These are phyloP conservation scores for Synchiropus splendidus DNA, from an alignment of 2,113 vertebrate species.

Conservation along the genomic window DNA sequence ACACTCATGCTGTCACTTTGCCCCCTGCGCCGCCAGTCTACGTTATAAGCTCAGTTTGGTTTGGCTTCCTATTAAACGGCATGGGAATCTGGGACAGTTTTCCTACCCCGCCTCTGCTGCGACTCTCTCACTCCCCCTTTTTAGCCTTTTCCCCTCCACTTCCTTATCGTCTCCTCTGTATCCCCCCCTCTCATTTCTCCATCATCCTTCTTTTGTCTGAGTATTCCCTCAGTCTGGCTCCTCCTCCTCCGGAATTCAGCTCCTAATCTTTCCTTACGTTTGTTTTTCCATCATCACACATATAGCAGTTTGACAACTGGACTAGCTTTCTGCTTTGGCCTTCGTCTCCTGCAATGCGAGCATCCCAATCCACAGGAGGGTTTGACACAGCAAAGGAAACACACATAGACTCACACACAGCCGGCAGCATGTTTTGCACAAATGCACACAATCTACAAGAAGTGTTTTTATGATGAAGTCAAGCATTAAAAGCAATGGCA, in stretches of 20 bases:
- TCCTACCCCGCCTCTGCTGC: slow-evolving; percentile 17
- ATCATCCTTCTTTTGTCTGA: slow-evolving; percentile 47
- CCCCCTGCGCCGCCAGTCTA: slow-evolving; percentile 42
- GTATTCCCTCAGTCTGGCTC: slow-evolving; percentile 37
- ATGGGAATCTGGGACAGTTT: slow-evolving; percentile 47
- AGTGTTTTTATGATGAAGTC: slow-evolving; percentile 26
- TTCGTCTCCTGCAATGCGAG: slow-evolving; percentile 1
- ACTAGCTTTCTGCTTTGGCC: background rate
- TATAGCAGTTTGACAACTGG: background rate
- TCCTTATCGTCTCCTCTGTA: slow-evolving; percentile 22
- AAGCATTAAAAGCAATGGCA: slow-evolving; percentile 17
- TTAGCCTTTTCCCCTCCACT: slow-evolving; percentile 25
- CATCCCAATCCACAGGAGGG: slow-evolving; percentile 5
- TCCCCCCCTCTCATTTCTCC: slow-evolving; percentile 23
- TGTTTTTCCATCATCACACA: background rate
- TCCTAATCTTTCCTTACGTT: slow-evolving; percentile 1
- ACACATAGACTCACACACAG: slow-evolving; percentile 4
- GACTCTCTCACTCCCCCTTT: slow-evolving; percentile 12
- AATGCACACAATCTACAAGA: slow-evolving; percentile 8
- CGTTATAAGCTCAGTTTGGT: slow-evolving; percentile 47
- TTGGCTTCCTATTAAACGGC: slow-evolving; percentile 54
- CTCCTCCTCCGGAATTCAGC: slow-evolving; percentile 26
- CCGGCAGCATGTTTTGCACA: slow-evolving; percentile 15
- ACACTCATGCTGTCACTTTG: slow-evolving; percentile 38
- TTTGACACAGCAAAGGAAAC: slow-evolving; percentile 8